Evolutionary conservation across 2,113 vertebrate genomes (phyloP).

Genomic region (Erinaceus europaeus): DNA sequence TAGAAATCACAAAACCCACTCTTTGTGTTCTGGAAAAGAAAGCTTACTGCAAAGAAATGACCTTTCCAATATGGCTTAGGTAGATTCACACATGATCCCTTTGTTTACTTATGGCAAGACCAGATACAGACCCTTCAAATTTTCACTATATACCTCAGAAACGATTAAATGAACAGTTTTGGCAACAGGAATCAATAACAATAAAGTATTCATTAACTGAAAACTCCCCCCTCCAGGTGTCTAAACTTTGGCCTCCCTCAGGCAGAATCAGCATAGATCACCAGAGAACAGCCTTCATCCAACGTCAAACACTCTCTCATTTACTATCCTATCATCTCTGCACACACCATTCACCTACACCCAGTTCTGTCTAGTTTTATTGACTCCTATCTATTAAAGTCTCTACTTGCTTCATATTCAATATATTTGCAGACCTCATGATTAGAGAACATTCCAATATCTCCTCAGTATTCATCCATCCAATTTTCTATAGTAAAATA

Average conservation of each 20-base stretch:
- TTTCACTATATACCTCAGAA: not conserved
- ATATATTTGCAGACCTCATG: not conserved
- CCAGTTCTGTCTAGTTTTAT: not conserved
- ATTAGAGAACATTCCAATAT: not conserved
- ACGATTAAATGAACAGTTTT: not conserved
- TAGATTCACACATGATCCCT: not conserved
- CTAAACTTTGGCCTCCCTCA: not conserved
- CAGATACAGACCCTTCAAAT: not conserved
- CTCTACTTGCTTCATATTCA: not conserved
- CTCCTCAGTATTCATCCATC: not conserved
- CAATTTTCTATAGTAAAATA: not conserved
- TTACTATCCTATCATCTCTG: not conserved
- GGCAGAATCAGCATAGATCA: not conserved
- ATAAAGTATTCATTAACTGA: not conserved
- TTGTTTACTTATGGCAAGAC: not conserved
- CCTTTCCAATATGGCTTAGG: not conserved
- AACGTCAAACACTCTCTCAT: not conserved
- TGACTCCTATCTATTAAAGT: not conserved
- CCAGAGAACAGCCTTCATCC: not conserved
- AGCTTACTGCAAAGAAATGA: not conserved
- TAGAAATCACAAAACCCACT: not conserved
- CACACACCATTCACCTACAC: not conserved
- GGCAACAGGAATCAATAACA: not conserved
- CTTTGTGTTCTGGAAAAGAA: not conserved
- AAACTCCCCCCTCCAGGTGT: not conserved